These are phyloP conservation scores for Lucilia cuprina DNA, from an alignment of 1,140 invertebrate genomes.

Conservation along the genomic window DNA sequence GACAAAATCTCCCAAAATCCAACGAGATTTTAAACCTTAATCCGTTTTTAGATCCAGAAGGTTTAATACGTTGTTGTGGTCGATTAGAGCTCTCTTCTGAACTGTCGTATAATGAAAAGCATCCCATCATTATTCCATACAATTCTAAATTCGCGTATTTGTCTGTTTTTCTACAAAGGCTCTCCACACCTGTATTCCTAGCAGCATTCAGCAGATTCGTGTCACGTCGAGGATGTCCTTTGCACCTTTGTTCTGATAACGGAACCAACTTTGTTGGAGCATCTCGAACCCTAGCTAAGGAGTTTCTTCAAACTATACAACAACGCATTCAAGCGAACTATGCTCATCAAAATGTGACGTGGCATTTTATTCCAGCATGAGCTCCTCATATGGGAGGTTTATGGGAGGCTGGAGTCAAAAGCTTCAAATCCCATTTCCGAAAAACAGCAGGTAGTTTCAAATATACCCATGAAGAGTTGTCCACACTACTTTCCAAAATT, in stretches of 20 bases:
- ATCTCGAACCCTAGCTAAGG: no score
- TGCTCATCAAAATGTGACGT: not conserved
- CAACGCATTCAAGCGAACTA: no score
- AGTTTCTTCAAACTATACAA: no score
- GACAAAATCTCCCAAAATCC: not conserved
- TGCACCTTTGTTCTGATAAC: no score
- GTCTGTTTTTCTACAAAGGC: not conserved
- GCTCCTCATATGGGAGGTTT: no score
- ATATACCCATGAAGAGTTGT: not conserved
- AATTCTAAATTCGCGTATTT: not conserved
- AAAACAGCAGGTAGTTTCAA: not conserved
- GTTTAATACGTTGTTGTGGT: not conserved
- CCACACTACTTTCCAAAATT: not conserved
- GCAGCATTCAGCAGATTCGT: no score
- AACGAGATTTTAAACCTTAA: not conserved
- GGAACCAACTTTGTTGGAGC: no score
- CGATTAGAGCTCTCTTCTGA: not conserved
- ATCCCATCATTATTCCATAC: not conserved
- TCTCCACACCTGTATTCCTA: no score
- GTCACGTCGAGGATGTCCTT: no score
- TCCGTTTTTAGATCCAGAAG: not conserved
- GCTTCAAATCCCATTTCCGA: not conserved
- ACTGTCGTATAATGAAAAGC: not conserved
- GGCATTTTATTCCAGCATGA: not conserved
- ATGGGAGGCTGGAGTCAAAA: no score